Evolutionary conservation across 2,797 vertebrate species (phyloP).

Genomic region (Lithobates pipiens): DNA sequence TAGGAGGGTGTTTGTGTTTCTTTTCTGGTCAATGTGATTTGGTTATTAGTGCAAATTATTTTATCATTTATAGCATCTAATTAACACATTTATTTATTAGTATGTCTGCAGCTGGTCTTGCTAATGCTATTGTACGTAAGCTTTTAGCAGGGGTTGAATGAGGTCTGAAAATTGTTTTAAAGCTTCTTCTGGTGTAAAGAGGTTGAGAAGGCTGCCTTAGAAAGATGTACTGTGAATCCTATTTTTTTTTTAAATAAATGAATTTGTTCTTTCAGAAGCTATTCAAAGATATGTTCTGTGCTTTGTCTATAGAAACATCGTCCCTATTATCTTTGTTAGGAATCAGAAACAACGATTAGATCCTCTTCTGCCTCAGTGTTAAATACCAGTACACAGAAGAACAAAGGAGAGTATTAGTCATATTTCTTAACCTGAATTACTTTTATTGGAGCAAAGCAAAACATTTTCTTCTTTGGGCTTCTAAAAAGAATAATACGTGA

Average conservation of each 20-base stretch:
- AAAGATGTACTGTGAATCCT: not conserved
- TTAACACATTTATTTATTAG: too few species aligned
- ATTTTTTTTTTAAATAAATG: conserved; percentile 1
- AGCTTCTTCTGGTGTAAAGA: too few species aligned
- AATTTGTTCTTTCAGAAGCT: not conserved
- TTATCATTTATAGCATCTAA: too few species aligned
- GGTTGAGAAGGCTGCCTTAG: not conserved
- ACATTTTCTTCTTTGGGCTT: not conserved
- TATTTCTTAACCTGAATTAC: not conserved
- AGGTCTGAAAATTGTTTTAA: too few species aligned
- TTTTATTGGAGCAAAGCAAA: not conserved
- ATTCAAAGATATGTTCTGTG: not conserved
- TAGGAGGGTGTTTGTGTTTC: too few species aligned
- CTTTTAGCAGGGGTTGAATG: too few species aligned
- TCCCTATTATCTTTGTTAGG: conserved; percentile 12
- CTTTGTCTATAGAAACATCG: conserved; percentile 3
- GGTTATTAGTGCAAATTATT: too few species aligned
- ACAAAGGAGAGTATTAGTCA: conserved; percentile 31
- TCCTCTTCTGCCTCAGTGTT: not conserved
- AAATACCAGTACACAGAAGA: conserved; percentile 6
- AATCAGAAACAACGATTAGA: not conserved
- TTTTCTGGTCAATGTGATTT: too few species aligned
- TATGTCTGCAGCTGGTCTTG: too few species aligned
- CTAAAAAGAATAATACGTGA: too few species aligned
- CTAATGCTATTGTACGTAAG: too few species aligned